Percentiles rank a stretch among this genome's conserved stretches.
Conservation (phyloP, 2,888 invertebrate species). For the Leptarthrus brevirostris region DNA sequence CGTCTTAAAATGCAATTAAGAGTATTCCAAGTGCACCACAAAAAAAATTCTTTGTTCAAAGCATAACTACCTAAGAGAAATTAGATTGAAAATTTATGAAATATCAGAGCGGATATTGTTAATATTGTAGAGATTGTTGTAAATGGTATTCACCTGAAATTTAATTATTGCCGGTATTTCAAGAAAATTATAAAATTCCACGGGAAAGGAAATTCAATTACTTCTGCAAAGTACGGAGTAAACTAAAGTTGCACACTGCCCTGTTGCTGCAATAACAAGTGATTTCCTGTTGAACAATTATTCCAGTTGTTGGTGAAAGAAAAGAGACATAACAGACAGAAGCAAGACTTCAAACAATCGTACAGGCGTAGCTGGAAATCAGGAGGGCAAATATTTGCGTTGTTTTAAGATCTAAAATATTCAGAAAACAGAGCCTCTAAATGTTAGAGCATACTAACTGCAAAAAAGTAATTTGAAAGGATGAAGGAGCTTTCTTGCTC, state of each 20-base stretch:
- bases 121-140: too few species aligned
- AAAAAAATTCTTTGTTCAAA: too few species aligned
- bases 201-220: background rate
- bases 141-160: too few species aligned
- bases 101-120: too few species aligned
- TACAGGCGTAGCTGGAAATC: conserved; percentile 18
- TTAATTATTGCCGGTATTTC: too few species aligned
- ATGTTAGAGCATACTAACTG: conserved; percentile 13
- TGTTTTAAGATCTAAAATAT: conserved; percentile 38
- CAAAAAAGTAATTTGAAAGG: conserved; percentile 33
- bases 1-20: too few species aligned
- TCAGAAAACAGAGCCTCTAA: conserved; percentile 15
- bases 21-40: too few species aligned
- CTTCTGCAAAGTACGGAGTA: background rate
- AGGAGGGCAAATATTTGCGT: conserved; percentile 31
- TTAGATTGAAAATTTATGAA: too few species aligned
- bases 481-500: background rate
- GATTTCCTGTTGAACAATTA: background rate
- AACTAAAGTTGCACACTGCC: background rate
- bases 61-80: too few species aligned
- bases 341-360: conserved; percentile 1
- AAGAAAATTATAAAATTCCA: background rate
- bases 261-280: background rate
- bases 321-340: background rate
- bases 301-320: too few species aligned